Evolutionary conservation across 2,113 vertebrate genomes (phyloP).

Genomic region (Dissostichus mawsoni): DNA sequence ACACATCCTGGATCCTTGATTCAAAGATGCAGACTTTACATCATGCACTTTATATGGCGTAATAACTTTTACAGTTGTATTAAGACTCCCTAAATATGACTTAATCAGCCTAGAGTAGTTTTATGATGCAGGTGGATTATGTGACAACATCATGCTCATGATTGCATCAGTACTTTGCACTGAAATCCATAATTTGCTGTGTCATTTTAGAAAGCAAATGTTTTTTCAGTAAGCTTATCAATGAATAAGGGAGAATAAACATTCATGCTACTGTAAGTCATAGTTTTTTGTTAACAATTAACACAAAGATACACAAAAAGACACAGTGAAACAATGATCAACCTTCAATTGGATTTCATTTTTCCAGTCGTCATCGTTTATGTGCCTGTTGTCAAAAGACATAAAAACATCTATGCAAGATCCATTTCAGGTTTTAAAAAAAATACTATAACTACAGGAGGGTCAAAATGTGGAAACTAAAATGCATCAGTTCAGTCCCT

Average conservation of each 20-base stretch:
- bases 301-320: neutral
- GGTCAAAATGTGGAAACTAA: neutral
- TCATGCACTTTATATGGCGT: neutral
- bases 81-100: neutral
- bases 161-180: neutral
- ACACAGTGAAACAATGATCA: neutral
- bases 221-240: conserved; percentile 7
- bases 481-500: neutral
- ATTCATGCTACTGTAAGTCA: neutral
- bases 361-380: neutral
- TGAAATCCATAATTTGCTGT: neutral
- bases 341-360: neutral
- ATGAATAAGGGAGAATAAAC: neutral
- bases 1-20: neutral
- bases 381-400: neutral
- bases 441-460: neutral
- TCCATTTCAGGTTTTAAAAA: neutral
- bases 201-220: neutral
- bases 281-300: neutral
- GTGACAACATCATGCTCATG: neutral
- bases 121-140: neutral
- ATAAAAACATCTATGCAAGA: neutral
- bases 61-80: neutral
- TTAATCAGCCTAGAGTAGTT: no score
- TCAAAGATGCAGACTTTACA: neutral